Evolutionary conservation across 2,113 vertebrate genomes (phyloP).

Genomic region (Catharus minimus): DNA sequence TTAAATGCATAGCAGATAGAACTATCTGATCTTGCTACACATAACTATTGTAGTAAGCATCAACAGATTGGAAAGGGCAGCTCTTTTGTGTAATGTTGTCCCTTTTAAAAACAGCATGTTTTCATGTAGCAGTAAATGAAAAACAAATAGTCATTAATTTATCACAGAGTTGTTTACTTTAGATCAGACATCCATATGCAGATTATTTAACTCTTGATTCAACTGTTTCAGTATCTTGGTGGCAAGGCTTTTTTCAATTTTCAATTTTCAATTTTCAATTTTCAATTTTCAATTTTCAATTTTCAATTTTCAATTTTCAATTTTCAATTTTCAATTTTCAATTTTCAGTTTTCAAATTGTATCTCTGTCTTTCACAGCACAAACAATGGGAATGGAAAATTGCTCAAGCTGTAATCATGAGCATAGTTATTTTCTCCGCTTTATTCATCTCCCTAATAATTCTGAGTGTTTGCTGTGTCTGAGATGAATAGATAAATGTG

Average conservation of each 20-base stretch:
- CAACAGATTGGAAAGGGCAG: not conserved
- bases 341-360: not conserved
- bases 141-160: constrained; percentile 16
- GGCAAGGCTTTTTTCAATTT: not conserved
- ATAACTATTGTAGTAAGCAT: not conserved
- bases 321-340: not conserved
- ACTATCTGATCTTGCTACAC: not conserved
- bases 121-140: not conserved
- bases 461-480: not conserved
- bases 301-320: not conserved
- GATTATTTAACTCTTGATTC: not conserved
- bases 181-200: not conserved
- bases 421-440: not conserved
- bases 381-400: constrained; percentile 18
- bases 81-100: not conserved
- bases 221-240: not conserved
- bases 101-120: not conserved
- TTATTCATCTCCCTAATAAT: not conserved
- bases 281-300: not conserved
- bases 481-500: not conserved
- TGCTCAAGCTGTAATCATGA: not conserved
- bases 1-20: not conserved
- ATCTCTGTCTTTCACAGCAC: not conserved
- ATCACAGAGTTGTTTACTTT: not conserved
- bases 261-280: not conserved